Base-by-base conservation (phyloP, 2,888 invertebrate genomes). In the Margaritifera margaritifera region DNA sequence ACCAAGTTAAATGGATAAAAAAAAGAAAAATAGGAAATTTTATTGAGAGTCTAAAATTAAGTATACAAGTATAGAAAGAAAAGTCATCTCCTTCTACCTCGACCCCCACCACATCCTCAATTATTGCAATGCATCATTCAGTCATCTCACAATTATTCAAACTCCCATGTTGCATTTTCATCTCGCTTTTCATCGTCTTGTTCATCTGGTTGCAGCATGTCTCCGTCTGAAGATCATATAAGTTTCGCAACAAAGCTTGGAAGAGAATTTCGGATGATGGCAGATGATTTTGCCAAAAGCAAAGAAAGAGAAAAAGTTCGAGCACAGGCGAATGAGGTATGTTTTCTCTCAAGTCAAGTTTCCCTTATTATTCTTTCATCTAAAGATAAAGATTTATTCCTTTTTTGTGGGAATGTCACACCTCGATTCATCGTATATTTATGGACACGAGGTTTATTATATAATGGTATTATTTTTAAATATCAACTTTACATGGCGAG, bases 251-350 rank as follows among this genome's bases (percentile, higher is more conserved):
- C 78, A 61, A 75, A 79, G n/a, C 42, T 42, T 58, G 87, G 88
- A 1, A 67, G 77, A 55, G 85, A 85, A 53, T 75, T 88, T 20
- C 65, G 87, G 53, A 62, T 77, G 62, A 78, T 85, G 75, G 87
- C 89, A 2, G 86, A 87, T 69, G 82, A 85, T 20, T 88, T 89
- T 72, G 83, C 82, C 8, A 71, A 71, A 52, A 86, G 86, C 55
- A 75, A 76, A 57, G 83, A 86, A 62, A 68, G 88, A 31, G 59
- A 81, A 50, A 63, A 70, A 51, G 80, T 89, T 22, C 70, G 72
- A 63, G 63, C 78, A 19, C 70, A 78, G 60, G 87, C 88, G 20
- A 64, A 81, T 42, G 61, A 69, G 62, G 87, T 86, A 75, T 74
- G 79, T 69, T 59, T 25, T 22, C 25, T 19, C 27, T 53, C 20